Evolutionary conservation across 2,797 vertebrate species (phyloP).

Genomic region (Gallinago stenura): DNA sequence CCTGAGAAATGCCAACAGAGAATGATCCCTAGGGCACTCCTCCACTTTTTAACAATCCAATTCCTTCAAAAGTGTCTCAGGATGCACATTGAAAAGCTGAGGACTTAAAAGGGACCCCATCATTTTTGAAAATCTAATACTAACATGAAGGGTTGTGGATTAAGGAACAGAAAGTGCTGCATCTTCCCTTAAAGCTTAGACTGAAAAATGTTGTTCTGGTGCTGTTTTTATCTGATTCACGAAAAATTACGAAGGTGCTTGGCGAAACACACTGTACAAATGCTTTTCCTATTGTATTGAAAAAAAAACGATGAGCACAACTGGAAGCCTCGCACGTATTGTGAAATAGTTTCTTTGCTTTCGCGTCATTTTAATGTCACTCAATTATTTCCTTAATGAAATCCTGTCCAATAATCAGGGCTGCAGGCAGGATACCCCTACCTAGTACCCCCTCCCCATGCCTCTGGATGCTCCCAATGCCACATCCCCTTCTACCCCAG

Average conservation of each 20-base stretch:
- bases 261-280: slow-evolving; percentile 25
- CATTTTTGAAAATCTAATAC: not conserved
- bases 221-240: not conserved
- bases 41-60: not conserved
- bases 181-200: not conserved
- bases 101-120: not conserved
- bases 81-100: not conserved
- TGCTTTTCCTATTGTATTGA: not conserved
- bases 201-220: not conserved
- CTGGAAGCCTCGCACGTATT: slow-evolving; percentile 16
- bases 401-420: slow-evolving; percentile 1
- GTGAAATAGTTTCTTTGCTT: slow-evolving; percentile 29
- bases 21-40: not conserved
- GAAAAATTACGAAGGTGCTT: slow-evolving; percentile 15
- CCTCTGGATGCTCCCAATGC: not conserved
- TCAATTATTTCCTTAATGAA: not conserved
- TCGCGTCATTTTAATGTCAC: slow-evolving; percentile 1
- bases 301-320: not conserved
- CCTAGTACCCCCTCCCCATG: not conserved
- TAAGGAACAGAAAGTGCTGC: not conserved
- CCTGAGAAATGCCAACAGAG: not conserved
- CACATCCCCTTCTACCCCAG: not conserved
- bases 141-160: not conserved
- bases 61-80: not conserved
- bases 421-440: not conserved